phyloP scores from a whole-genome alignment of 2,888 invertebrate species.

The Himalopsyche anomala region DNA sequence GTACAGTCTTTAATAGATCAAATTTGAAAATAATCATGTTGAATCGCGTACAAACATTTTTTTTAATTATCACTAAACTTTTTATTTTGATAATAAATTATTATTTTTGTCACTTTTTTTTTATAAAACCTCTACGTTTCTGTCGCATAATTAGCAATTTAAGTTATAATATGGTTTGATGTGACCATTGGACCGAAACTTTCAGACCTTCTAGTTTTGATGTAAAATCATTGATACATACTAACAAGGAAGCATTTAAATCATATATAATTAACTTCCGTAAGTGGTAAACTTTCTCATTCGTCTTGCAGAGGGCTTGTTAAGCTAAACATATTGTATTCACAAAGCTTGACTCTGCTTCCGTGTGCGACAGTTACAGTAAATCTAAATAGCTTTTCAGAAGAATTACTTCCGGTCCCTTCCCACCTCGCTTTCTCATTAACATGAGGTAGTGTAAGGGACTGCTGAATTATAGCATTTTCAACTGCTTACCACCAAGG shows the following conservation, averaged over 20 bases:
- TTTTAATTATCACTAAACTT: too few relatives aligned
- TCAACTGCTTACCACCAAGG: constrained; percentile 10
- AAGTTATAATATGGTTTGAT: too few relatives aligned
- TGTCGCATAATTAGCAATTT: too few relatives aligned
- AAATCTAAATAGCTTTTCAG: constrained; percentile 20
- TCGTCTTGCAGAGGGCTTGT: background rate
- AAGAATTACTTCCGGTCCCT: constrained; percentile 28
- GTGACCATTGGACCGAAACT: too few relatives aligned
- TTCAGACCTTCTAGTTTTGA: background rate
- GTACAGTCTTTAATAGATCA: too few relatives aligned
- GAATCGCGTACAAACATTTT: too few relatives aligned
- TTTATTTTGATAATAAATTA: too few relatives aligned
- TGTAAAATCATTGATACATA: background rate
- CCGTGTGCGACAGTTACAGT: constrained; percentile 25
- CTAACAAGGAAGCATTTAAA: background rate
- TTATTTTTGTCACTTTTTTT: too few relatives aligned
- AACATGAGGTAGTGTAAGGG: constrained; percentile 30
- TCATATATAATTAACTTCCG: constrained; percentile 1
- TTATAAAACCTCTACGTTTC: too few relatives aligned
- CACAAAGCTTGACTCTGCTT: constrained; percentile 18
- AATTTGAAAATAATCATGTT: too few relatives aligned
- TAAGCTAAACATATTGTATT: constrained; percentile 4
- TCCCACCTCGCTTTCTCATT: constrained; percentile 16
- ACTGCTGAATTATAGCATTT: background rate
- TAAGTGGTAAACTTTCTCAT: constrained; percentile 20